These are phyloP conservation scores for Coregonus sp. DNA, from an alignment of 2,797 vertebrate species.

Conservation along the genomic window DNA sequence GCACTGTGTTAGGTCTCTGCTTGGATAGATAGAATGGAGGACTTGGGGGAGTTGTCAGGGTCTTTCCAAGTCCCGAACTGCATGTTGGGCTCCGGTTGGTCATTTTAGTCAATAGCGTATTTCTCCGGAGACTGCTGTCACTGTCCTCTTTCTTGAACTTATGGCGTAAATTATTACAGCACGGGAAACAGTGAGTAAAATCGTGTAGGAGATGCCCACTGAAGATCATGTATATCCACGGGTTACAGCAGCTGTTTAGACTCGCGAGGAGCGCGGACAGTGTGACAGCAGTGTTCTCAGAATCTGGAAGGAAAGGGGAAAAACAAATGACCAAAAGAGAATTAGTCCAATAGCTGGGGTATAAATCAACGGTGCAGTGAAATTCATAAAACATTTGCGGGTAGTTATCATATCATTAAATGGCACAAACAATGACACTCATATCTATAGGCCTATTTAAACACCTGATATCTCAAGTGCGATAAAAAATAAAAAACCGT, in stretches of 20 bases:
- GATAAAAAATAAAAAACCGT: no score
- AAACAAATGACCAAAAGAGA: constrained; percentile 13
- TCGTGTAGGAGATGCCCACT: constrained; percentile 95
- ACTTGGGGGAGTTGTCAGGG: constrained; percentile 74
- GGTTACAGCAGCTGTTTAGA: constrained; percentile 98
- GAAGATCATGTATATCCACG: constrained; percentile 99
- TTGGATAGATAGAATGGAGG: constrained; percentile 62
- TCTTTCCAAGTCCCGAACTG: constrained; percentile 83
- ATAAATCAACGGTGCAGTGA: constrained; percentile 28
- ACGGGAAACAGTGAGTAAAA: constrained; percentile 84
- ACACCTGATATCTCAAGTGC: neutral
- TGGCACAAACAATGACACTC: neutral
- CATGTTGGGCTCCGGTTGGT: constrained; percentile 84
- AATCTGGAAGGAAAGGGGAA: constrained; percentile 76
- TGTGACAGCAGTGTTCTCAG: constrained; percentile 87
- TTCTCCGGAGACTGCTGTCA: constrained; percentile 85
- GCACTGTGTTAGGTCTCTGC: constrained; percentile 39
- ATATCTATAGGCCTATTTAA: neutral
- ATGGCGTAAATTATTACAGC: constrained; percentile 74
- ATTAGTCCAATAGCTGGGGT: neutral
- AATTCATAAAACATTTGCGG: constrained; percentile 16
- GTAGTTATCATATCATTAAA: neutral
- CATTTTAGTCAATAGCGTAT: constrained; percentile 82
- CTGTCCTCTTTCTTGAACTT: constrained; percentile 87
- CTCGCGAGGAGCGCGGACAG: constrained; percentile 91